Conservation (phyloP, 1,140 invertebrate species). For the Drosophila murphyi region DNA sequence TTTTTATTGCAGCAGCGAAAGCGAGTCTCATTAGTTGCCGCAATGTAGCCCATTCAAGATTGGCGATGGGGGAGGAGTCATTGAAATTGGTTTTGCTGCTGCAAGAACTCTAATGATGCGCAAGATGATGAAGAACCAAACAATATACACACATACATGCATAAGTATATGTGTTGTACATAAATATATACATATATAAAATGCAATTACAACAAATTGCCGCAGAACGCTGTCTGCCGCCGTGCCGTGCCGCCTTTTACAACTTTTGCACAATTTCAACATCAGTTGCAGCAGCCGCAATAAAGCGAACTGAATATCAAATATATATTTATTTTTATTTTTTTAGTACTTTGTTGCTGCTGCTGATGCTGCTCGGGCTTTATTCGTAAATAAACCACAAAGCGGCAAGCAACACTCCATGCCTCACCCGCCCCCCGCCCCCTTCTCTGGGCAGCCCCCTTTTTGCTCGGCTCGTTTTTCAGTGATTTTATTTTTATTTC, state of each 20-base stretch:
- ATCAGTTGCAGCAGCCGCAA: slow-evolving; percentile 64
- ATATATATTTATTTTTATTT: slow-evolving; percentile 61
- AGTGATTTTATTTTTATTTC: slow-evolving; percentile 23
- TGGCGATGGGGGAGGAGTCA: not conserved
- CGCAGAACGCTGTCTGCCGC: slow-evolving; percentile 20
- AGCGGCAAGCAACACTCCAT: slow-evolving; percentile 55
- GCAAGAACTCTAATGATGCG: slow-evolving; percentile 69
- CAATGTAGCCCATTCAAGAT: slow-evolving; percentile 20
- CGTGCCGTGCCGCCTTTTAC: not conserved
- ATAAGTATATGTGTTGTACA: too few relatives aligned
- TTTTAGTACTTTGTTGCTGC: not conserved
- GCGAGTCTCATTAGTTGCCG: slow-evolving; percentile 57
- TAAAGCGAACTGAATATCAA: slow-evolving; percentile 60
- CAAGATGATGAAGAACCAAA: slow-evolving; percentile 42
- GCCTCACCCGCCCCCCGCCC: slow-evolving; percentile 15
- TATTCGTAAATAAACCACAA: slow-evolving; percentile 73
- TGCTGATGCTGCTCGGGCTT: slow-evolving; percentile 10
- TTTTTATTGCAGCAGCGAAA: slow-evolving; percentile 34
- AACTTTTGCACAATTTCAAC: slow-evolving; percentile 77
- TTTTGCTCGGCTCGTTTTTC: slow-evolving; percentile 50
- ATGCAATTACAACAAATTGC: slow-evolving; percentile 75
- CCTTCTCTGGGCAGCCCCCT: not conserved
- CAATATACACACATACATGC: not conserved
- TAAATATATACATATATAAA: slow-evolving; percentile 11
- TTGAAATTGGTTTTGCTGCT: slow-evolving; percentile 1